Percentiles rank a stretch among this genome's conserved stretches.
These are phyloP conservation scores for Aegotheles bennettii DNA, from an alignment of 2,113 vertebrate genomes.

Conservation along the genomic window DNA sequence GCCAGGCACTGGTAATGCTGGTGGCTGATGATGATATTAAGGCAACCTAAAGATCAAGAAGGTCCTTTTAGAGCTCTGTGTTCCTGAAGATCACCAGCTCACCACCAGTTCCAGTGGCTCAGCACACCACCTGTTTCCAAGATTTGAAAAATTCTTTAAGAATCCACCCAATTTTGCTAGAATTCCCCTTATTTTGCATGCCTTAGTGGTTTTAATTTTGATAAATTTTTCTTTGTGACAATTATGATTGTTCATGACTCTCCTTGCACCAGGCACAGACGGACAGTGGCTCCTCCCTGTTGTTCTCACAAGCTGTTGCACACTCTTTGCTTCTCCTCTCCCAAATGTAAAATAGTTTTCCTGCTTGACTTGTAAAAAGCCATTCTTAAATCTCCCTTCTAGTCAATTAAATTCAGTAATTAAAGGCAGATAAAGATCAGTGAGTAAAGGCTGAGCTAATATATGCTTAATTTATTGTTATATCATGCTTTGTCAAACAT, in stretches of 20 bases:
- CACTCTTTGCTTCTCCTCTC: neutral
- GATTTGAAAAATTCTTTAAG: neutral
- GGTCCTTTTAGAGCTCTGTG: neutral
- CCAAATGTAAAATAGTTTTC: neutral
- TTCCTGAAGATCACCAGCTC: neutral
- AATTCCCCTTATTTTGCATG: neutral
- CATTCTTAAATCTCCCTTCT: neutral
- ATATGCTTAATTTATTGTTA: constrained; percentile 33
- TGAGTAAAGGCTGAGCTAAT: constrained; percentile 46
- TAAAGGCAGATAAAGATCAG: constrained; percentile 46
- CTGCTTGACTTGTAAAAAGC: neutral
- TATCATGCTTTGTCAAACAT: constrained; percentile 34
- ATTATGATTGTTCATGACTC: neutral
- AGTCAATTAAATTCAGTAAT: constrained; percentile 56
- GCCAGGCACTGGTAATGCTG: no score
- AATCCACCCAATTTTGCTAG: neutral
- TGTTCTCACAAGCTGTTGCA: neutral
- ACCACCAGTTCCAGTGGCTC: fast-evolving
- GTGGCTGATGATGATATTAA: no score
- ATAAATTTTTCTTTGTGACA: neutral
- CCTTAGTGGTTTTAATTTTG: neutral
- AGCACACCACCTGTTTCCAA: no score
- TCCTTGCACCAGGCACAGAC: neutral
- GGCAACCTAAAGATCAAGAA: neutral
- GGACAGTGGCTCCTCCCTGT: neutral